Conservation (phyloP, 2,797 vertebrate species). For the Echeneis naucrates region DNA sequence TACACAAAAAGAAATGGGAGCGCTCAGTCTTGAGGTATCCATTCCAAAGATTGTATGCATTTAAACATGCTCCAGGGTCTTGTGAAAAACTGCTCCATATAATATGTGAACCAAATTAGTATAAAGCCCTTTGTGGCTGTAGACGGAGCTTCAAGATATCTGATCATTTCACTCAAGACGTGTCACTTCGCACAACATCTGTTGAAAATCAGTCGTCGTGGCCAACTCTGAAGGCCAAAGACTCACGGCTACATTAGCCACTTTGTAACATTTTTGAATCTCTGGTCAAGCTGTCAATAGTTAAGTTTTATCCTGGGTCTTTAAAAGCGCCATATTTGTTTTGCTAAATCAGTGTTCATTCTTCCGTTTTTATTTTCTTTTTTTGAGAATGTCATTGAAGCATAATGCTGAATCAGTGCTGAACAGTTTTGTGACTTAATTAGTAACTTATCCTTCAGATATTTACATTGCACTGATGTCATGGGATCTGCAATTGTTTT, state of each 20-base stretch:
- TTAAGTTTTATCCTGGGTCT: neutral
- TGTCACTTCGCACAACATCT: too few species aligned
- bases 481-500: slow-evolving; percentile 19
- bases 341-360: too few species aligned
- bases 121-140: too few species aligned
- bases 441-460: neutral
- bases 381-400: neutral
- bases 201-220: neutral
- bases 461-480: slow-evolving; percentile 11
- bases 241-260: neutral
- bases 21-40: neutral
- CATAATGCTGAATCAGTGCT: neutral
- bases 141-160: too few species aligned
- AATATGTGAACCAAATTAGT: neutral
- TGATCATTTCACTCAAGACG: too few species aligned
- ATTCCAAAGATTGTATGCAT: neutral
- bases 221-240: neutral
- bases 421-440: slow-evolving; percentile 1
- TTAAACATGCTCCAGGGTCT: neutral
- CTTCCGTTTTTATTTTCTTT: too few species aligned
- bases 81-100: neutral
- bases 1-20: neutral
- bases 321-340: too few species aligned
- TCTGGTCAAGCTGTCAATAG: neutral
- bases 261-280: neutral